These are phyloP conservation scores for Gallirallus australis DNA, from an alignment of 2,797 vertebrate species.

Conservation along the genomic window DNA sequence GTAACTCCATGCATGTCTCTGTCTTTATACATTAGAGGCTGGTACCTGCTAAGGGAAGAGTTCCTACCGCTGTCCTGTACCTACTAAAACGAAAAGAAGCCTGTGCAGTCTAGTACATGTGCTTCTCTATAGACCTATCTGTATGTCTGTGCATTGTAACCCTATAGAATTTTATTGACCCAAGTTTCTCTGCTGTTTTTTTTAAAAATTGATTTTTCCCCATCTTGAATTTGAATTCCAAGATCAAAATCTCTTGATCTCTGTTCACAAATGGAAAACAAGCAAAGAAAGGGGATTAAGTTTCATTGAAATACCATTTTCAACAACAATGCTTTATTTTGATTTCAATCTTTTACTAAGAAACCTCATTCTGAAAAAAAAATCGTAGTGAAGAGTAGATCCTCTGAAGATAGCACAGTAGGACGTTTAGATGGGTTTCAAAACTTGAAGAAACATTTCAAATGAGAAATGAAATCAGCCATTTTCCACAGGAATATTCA, in stretches of 20 bases:
- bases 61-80: too few relatives aligned
- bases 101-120: not conserved
- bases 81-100: not conserved
- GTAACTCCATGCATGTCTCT: not conserved
- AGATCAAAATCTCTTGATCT: not conserved
- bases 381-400: not conserved
- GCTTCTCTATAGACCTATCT: not conserved
- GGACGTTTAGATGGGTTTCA: not conserved
- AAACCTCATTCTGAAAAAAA: not conserved
- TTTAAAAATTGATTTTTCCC: not conserved
- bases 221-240: not conserved
- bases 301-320: not conserved
- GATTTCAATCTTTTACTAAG: not conserved
- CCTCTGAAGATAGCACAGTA: not conserved
- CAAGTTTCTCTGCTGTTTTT: not conserved
- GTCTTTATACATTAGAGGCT: not conserved
- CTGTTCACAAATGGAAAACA: not conserved
- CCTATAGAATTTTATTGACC: not conserved
- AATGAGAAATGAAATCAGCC: not conserved
- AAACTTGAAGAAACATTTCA: not conserved
- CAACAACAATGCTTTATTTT: not conserved
- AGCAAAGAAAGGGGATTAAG: not conserved
- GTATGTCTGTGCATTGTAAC: not conserved
- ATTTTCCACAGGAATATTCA: not conserved
- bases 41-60: not conserved